Percentiles rank a stretch among this genome's conserved stretches.
phyloP scores from a whole-genome alignment of 2,797 vertebrate genomes.

The Chelonia mydas region DNA sequence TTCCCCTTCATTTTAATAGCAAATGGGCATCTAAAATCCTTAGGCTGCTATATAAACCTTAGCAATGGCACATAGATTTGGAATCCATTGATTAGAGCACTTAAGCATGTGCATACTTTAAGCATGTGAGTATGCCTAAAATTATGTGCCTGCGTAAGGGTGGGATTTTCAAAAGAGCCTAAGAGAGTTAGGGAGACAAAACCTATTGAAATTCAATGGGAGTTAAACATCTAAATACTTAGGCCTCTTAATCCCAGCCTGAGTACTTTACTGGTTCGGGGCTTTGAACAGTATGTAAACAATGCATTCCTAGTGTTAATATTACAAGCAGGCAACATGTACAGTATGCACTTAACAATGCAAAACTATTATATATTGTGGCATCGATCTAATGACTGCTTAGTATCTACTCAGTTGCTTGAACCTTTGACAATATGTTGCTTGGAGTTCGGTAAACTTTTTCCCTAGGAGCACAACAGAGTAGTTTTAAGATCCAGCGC shows the following conservation, averaged over 20 bases:
- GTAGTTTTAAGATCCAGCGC: neutral
- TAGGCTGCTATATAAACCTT: neutral
- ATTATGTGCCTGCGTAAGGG: neutral
- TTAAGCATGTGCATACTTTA: neutral
- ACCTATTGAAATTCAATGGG: neutral
- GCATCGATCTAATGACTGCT: neutral
- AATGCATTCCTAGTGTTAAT: neutral
- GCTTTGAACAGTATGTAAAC: neutral
- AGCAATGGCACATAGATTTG: neutral
- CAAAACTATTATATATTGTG: neutral
- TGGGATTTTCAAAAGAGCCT: neutral
- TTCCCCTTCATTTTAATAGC: neutral
- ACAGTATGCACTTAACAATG: neutral
- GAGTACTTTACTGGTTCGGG: neutral
- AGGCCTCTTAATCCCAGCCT: neutral
- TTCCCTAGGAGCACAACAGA: neutral
- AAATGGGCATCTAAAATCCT: neutral
- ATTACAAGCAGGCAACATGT: neutral
- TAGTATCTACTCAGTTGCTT: neutral
- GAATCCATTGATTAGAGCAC: neutral
- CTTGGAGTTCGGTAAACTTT: neutral
- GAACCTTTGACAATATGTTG: constrained; percentile 2
- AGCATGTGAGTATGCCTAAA: neutral
- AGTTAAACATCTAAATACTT: neutral
- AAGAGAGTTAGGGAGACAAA: rapidly evolving